phyloP scores from a whole-genome alignment of 2,888 invertebrate genomes.

The Eustalomyia histrio region DNA sequence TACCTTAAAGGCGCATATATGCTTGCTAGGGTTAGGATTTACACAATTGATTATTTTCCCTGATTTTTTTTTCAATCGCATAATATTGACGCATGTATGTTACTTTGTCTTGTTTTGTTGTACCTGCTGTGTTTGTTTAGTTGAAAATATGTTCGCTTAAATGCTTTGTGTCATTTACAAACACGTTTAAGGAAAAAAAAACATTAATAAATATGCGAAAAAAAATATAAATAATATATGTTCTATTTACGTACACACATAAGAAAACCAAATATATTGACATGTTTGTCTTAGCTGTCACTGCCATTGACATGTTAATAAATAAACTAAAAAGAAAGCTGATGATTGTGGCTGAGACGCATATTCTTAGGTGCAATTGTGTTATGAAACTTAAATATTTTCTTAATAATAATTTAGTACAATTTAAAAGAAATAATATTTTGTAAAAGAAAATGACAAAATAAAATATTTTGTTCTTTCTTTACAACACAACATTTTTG shows the following conservation, averaged over 20 bases:
- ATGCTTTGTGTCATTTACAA: constrained; percentile 28
- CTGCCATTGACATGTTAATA: constrained; percentile 60
- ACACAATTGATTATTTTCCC: too few relatives aligned
- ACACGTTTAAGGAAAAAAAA: background rate
- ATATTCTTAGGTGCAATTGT: constrained; percentile 21
- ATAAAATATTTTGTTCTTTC: constrained; percentile 5
- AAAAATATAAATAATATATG: background rate
- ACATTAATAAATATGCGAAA: constrained; percentile 31
- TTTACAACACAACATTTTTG: constrained; percentile 36
- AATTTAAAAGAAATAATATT: background rate
- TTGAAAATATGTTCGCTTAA: background rate
- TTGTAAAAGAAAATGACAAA: constrained; percentile 1
- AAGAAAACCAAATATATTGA: constrained; percentile 41
- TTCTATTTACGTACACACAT: constrained; percentile 7
- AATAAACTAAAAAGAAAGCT: constrained; percentile 38
- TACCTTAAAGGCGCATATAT: too few relatives aligned
- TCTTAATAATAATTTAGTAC: background rate
- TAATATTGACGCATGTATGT: background rate
- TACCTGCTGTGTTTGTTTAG: constrained; percentile 35
- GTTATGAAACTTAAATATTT: background rate
- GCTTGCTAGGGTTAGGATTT: too few relatives aligned
- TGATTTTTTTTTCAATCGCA: too few relatives aligned
- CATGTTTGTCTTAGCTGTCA: constrained; percentile 59
- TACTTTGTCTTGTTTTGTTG: background rate
- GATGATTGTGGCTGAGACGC: constrained; percentile 16